A percentile compares a stretch with the other conserved stretches of the same genome.
These are phyloP conservation scores for Nomada fabriciana DNA, from an alignment of 2,888 invertebrate species.

Conservation along the genomic window DNA sequence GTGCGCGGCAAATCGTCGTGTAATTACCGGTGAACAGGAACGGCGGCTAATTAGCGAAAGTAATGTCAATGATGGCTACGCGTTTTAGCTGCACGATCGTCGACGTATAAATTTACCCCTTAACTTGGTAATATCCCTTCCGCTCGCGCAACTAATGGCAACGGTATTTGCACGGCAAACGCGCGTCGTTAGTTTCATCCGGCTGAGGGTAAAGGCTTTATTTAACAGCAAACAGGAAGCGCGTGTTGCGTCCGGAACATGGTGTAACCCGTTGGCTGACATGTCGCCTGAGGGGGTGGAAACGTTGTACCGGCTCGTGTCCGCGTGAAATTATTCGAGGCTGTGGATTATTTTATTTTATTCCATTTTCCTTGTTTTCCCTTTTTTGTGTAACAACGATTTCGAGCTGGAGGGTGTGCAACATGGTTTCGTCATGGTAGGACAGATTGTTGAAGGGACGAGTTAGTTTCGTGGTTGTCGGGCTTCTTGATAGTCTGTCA, in stretches of 20 bases:
- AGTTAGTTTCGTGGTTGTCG: not conserved
- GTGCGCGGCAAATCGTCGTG: conserved; percentile 9
- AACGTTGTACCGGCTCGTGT: conserved; percentile 2
- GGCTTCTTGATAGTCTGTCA: no score
- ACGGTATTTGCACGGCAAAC: conserved; percentile 68
- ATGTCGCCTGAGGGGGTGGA: not conserved
- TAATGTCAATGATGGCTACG: conserved; percentile 37
- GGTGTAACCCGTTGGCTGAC: conserved; percentile 23
- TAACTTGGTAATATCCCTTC: conserved; percentile 62
- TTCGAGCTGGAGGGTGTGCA: not conserved
- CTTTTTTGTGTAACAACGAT: not conserved
- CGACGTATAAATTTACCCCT: conserved; percentile 51
- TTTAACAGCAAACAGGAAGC: conserved; percentile 70
- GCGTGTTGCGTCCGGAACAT: conserved; percentile 42
- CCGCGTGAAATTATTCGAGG: not conserved
- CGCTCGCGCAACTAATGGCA: conserved; percentile 55
- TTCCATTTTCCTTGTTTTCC: no score
- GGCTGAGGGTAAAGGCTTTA: conserved; percentile 65
- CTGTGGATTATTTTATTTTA: conserved; percentile 6
- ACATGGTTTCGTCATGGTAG: no score
- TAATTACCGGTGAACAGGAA: conserved; percentile 23
- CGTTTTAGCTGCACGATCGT: conserved; percentile 37
- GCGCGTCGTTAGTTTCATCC: conserved; percentile 65
- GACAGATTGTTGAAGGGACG: not conserved
- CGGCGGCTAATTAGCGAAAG: conserved; percentile 50